These are phyloP conservation scores for Stratiomys singularior DNA, from an alignment of 2,888 invertebrate species.

Conservation along the genomic window DNA sequence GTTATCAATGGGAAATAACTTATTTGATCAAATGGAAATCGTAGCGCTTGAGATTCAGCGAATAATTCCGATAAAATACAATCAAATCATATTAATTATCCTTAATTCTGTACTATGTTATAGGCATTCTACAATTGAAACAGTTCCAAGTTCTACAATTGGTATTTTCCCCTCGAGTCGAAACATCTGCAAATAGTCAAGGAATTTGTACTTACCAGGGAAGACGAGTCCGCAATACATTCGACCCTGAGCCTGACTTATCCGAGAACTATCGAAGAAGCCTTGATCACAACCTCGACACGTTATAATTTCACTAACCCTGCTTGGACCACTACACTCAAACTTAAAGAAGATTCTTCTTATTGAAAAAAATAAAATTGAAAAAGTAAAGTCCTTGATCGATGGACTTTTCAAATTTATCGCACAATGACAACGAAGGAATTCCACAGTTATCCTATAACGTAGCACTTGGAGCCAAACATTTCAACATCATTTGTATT, in stretches of 20 bases:
- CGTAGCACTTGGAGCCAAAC: not conserved
- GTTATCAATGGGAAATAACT: too few species aligned
- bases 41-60: too few species aligned
- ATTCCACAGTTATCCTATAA: not conserved
- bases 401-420: not conserved
- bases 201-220: conserved; percentile 9
- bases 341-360: not conserved
- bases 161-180: conserved; percentile 18
- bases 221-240: conserved; percentile 12
- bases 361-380: not conserved
- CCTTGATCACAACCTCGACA: conserved; percentile 22
- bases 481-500: not conserved
- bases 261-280: not conserved
- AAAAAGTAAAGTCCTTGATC: not conserved
- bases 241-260: conserved; percentile 20
- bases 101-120: too few species aligned
- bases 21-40: too few species aligned
- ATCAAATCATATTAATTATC: too few species aligned
- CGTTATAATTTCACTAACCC: not conserved
- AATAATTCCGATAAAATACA: too few species aligned
- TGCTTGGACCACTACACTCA: not conserved
- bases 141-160: conserved; percentile 15
- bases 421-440: not conserved
- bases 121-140: not conserved
- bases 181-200: not conserved